These are phyloP conservation scores for Muscicapa adusta DNA, from an alignment of 2,113 vertebrate species.

Conservation along the genomic window DNA sequence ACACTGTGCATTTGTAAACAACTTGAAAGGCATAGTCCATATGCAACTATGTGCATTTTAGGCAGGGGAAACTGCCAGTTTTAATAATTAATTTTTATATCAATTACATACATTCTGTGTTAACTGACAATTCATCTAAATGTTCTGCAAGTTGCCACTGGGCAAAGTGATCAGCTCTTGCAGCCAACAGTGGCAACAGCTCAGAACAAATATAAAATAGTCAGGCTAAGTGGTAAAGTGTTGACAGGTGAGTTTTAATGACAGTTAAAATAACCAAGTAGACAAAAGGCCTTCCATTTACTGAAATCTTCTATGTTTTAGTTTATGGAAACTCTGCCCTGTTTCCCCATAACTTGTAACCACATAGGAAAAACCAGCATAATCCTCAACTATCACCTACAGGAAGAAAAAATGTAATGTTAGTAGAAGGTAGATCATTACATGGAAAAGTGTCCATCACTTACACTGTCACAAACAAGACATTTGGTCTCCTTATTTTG, in stretches of 20 bases:
- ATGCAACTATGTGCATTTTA: not conserved
- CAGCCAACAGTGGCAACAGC: not conserved
- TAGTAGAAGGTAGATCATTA: not conserved
- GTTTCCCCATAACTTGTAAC: not conserved
- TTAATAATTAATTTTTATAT: not conserved
- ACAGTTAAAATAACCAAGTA: not conserved
- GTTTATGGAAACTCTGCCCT: conserved; percentile 8
- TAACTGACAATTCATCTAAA: not conserved
- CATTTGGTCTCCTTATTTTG: conserved; percentile 17
- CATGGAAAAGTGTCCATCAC: not conserved
- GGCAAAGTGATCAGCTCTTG: not conserved
- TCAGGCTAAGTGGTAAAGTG: not conserved
- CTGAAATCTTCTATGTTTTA: not conserved
- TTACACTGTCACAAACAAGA: not conserved
- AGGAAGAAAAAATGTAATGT: not conserved
- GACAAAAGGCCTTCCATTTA: not conserved
- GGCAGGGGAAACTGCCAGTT: not conserved
- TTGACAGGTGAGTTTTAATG: not conserved
- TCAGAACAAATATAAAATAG: not conserved
- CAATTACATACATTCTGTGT: not conserved
- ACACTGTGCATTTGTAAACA: not conserved
- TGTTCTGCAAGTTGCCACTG: not conserved
- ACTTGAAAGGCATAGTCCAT: not conserved
- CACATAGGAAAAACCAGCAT: not conserved
- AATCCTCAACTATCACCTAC: not conserved